Evolutionary conservation across 1,140 invertebrate species (phyloP), one percentile per base, ranked within the genome.

Genomic region (Papilio machaon): DNA sequence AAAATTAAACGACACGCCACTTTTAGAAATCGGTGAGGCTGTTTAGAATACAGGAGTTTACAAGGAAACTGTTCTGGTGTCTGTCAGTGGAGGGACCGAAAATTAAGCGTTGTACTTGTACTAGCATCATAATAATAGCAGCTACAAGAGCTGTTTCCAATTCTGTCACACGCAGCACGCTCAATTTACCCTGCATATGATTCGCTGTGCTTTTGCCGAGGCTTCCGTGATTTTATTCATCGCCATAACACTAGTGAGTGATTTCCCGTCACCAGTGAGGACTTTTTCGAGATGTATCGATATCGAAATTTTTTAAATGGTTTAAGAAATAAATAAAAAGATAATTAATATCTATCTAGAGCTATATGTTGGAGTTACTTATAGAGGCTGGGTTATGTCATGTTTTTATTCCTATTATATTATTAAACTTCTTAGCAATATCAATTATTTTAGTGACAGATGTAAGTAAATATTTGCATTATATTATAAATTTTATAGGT

Each of bases 211-310:
- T 46, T 75, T 73, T 74, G 46, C 19, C 74, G 47, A 73, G 76
- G 79, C 77, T 84, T 84, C 81, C 83, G 83, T 77, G 70, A 84
- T 82, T 73, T 73, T 17, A 54, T 80, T 80, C 83, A 84, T 80
- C 82, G 80, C 79, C 83, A 81, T 49, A 80, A 80, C 76, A 76
- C 47, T 76, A 52, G 74, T 47, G 11, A 52, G 47, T 76, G 74
- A 76, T 52, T 76, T 76, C 74, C 74, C 46, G 74, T 76, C 7
- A 23, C 74, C 30, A 76, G 74, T 11, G 74, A 52, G 54, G 46
- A 7, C 13, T n/a, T 11, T 15, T 35, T 15, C 19, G 11, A 70
- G 17, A 70, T 64, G 30, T 13, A 70, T 70, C 64, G 30, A 35
- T 70, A 70, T 35, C 60, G 23, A 70, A 35, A 70, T 38, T 11